Evolutionary conservation across 2,797 vertebrate species (phyloP).

Genomic region (Lerista edwardsae): DNA sequence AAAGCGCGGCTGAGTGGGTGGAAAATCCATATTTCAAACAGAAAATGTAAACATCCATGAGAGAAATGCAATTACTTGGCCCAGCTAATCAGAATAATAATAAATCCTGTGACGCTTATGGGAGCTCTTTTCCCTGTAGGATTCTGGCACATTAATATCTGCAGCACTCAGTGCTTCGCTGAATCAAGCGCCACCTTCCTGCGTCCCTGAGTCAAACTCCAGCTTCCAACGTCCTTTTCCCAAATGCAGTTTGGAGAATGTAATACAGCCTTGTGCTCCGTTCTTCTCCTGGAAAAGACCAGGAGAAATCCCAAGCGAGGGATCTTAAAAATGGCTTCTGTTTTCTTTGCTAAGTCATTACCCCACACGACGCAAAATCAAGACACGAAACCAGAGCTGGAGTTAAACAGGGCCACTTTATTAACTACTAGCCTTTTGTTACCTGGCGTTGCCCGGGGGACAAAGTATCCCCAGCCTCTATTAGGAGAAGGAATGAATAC

Average conservation of each 20-base stretch:
- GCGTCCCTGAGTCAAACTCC: background rate
- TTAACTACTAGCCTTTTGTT: too few relatives aligned
- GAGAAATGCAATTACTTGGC: conserved; percentile 23
- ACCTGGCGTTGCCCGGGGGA: too few relatives aligned
- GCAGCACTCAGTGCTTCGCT: background rate
- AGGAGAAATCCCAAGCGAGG: background rate
- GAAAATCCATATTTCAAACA: conserved; percentile 17
- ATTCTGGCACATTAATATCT: conserved; percentile 5
- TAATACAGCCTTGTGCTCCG: background rate
- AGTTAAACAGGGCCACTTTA: too few relatives aligned
- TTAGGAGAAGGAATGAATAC: too few relatives aligned
- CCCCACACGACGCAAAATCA: too few relatives aligned
- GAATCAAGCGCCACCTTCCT: too few relatives aligned
- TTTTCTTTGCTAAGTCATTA: too few relatives aligned
- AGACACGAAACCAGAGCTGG: too few relatives aligned
- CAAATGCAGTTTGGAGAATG: background rate
- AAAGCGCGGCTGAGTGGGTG: conserved; percentile 1
- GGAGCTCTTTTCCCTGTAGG: background rate
- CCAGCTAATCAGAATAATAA: conserved; percentile 28
- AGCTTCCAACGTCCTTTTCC: background rate
- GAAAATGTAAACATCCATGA: conserved; percentile 31
- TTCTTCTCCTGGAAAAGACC: background rate
- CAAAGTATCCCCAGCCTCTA: too few relatives aligned
- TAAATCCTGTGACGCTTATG: conserved; percentile 5
- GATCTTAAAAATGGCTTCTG: too few relatives aligned